These are phyloP conservation scores for Malurus splendens DNA, from an alignment of 2,797 vertebrate species.

Conservation along the genomic window DNA sequence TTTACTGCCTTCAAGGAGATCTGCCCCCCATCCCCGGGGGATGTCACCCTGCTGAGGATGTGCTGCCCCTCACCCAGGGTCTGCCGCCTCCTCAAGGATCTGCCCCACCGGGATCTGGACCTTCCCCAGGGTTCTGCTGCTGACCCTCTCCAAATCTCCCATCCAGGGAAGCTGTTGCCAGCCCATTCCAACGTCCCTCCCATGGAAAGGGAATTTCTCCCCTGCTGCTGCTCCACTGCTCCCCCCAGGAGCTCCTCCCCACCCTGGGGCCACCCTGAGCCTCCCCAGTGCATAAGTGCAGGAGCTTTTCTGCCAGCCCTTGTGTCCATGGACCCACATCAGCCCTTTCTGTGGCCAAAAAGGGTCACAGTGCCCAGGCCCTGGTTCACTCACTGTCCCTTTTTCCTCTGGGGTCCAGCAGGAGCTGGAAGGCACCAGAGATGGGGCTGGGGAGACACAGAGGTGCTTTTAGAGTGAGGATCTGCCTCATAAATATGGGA, in stretches of 20 bases:
- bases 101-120: not conserved
- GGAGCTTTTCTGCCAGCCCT: not conserved
- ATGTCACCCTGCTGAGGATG: not conserved
- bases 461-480: not conserved
- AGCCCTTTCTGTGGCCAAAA: not conserved
- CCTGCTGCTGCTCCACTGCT: not conserved
- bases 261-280: not conserved
- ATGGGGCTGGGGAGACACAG: not conserved
- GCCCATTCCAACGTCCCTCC: not conserved
- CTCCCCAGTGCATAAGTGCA: accelerated
- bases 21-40: too few species aligned
- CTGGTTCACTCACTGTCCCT: not conserved
- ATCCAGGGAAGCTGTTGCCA: accelerated
- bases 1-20: not conserved
- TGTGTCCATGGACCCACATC: accelerated
- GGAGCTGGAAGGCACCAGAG: not conserved
- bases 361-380: too few species aligned
- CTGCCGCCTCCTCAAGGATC: not conserved
- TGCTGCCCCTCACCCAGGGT: not conserved
- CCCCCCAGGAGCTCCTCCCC: not conserved
- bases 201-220: not conserved
- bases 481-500: not conserved
- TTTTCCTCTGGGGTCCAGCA: accelerated
- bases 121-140: not conserved
- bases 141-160: not conserved